Evolutionary conservation across 2,797 vertebrate genomes (phyloP).

Genomic region (Sciurus carolinensis): DNA sequence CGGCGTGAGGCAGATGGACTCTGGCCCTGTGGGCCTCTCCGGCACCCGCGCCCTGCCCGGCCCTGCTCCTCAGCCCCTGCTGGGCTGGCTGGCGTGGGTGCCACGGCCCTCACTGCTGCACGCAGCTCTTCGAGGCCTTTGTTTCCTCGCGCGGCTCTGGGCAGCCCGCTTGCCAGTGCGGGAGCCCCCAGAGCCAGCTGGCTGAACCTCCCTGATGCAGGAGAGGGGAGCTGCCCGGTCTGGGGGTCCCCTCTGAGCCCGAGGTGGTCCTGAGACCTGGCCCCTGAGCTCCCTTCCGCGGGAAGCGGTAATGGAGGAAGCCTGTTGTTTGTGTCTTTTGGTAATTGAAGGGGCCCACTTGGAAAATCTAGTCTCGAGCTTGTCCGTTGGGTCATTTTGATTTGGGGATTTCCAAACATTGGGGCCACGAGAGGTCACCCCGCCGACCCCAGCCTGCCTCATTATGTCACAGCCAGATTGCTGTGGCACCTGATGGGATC

Average conservation of each 20-base stretch:
- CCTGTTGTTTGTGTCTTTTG: not conserved
- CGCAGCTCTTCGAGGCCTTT: not conserved
- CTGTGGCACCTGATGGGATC: conserved; percentile 69
- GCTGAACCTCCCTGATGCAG: accelerated
- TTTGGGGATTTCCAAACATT: conserved; percentile 74
- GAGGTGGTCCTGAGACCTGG: not conserved
- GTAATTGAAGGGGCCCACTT: conserved; percentile 54
- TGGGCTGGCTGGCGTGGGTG: not conserved
- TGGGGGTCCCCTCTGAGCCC: not conserved
- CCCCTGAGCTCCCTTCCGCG: accelerated
- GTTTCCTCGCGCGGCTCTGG: not conserved
- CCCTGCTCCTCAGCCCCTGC: too few relatives aligned
- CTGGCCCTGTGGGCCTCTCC: not conserved
- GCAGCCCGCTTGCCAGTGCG: not conserved
- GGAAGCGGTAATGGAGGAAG: not conserved
- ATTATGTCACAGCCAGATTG: conserved; percentile 58
- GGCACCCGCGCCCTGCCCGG: too few relatives aligned
- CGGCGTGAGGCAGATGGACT: not conserved
- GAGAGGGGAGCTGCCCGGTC: not conserved
- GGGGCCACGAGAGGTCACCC: conserved; percentile 70
- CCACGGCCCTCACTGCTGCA: too few relatives aligned
- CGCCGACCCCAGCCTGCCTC: conserved; percentile 60
- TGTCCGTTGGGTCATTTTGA: conserved; percentile 54
- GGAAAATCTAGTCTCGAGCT: conserved; percentile 1
- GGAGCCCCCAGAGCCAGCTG: not conserved